Evolutionary conservation across 1,140 invertebrate genomes (phyloP).

Genomic region (Drosophila sulfurigaster): DNA sequence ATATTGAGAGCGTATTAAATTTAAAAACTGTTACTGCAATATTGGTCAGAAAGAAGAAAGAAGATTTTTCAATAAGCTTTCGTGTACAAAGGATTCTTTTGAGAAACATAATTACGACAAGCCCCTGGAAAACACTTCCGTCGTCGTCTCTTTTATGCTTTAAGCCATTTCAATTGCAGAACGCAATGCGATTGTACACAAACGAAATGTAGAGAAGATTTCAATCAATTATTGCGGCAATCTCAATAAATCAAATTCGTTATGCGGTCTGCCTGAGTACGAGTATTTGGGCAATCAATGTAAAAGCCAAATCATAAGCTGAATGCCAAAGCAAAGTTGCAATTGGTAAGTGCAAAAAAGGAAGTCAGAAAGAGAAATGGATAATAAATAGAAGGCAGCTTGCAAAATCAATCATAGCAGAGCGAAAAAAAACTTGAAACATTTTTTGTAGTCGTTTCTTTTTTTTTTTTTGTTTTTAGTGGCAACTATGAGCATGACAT

Average conservation of each 20-base stretch:
- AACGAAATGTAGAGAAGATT: neutral
- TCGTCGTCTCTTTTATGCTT: neutral
- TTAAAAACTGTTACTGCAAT: too few relatives aligned
- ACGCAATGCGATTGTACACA: neutral
- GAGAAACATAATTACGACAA: too few relatives aligned
- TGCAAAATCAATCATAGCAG: neutral
- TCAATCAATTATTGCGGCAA: conserved; percentile 3
- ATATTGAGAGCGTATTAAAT: too few relatives aligned
- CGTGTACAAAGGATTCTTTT: too few relatives aligned
- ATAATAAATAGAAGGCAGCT: neutral
- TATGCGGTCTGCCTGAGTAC: neutral
- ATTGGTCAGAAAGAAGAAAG: too few relatives aligned
- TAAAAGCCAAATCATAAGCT: conserved; percentile 5
- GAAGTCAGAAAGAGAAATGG: too few relatives aligned
- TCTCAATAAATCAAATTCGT: conserved; percentile 3
- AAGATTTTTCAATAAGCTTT: too few relatives aligned
- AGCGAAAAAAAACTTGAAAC: neutral
- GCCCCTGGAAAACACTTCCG: too few relatives aligned
- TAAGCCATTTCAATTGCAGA: neutral
- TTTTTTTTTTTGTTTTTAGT: too few relatives aligned
- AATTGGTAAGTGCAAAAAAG: neutral
- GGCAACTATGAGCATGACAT: neutral
- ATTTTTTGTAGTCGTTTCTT: too few relatives aligned
- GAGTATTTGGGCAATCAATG: conserved; percentile 4
- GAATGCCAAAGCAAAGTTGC: neutral